Base-by-base conservation (phyloP, 2,888 invertebrate genomes). In the Scelioninae gen. 2 region DNA sequence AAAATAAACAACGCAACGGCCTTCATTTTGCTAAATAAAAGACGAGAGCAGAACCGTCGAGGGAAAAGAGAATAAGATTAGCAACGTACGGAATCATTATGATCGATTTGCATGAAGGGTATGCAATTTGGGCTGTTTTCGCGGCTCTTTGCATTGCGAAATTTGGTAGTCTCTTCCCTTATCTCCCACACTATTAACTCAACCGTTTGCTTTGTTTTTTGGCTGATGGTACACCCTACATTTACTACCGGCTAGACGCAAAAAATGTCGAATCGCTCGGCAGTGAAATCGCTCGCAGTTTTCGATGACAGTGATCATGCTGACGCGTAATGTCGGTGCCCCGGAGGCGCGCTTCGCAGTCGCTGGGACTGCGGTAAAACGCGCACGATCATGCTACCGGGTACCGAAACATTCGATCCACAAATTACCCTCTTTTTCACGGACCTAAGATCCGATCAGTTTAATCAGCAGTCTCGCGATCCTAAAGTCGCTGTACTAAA, bases 161-260 rank as follows among this genome's bases (percentile, higher is more conserved):
- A 74, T 74, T 76, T 71, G 63, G 69, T 60, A 65, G 65, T 68
- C 64, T 39, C 45, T 68, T 45, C 52, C 33, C 50, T 70, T 57
- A 37, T 65, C 69, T 50, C 74, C 60, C 74, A 55, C 72, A 70
- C 70, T 68, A 72, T 76, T 68, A 65, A 65, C 46, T 31, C 55
- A 63, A 58, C 50, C 31, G 53, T 67, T 57, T 46, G 48, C 25
- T 31, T 68, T 63, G 35, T 57, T 63, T 60, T 71, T 63, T 58
- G 28, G 52, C 41, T 45, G 48, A 75, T 73, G 74, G 75, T 72
- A 74, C 78, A 82, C 79, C 85, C 85, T 78, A 81, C 83, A 86
- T 82, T 86, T 86, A 86, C 83, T 81, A 81, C 81, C 78, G 85
- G 84, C 86, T 86, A 86, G 86, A 86, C 86, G 82, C 80, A 83